Evolutionary conservation across 2,797 vertebrate genomes (phyloP), one percentile per base, ranked within the genome.

Genomic region (Tachyglossus aculeatus): DNA sequence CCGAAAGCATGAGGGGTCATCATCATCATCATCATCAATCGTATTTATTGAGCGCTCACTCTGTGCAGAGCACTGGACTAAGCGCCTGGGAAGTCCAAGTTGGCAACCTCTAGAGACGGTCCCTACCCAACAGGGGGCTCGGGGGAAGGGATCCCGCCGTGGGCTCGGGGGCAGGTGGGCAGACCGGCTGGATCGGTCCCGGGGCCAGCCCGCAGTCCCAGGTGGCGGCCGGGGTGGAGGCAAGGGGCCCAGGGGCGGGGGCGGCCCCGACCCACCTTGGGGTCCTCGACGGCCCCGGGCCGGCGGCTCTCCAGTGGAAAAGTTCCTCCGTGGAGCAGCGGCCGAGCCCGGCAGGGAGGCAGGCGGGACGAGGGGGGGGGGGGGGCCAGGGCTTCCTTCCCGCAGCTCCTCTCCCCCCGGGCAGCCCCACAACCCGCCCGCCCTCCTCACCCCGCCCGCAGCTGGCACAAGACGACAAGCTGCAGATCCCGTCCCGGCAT

Each of bases 401-500:
- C 36, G 50, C 9, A 3, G 25, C 16, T 51, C 53, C 37, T 27
- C 38, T 38, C 18, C 38, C 50, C 1, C 44, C 19, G 2, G 14
- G 4, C 21, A n/a, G n/a, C n/a, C n/a, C n/a, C n/a, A n/a, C n/a
- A n/a, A n/a, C n/a, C n/a, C n/a, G n/a, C n/a, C n/a, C 4, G 29
- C 38, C 47, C 11, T 22, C 25, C 22, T 7, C 14, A 19, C 52
- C 58, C 66, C 60, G 60, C 48, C 56, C n/a, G 52, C 47, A 13
- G 69, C 48, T 54, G 57, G 60, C 74, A 10, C 8, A 16, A 39
- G 57, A 55, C n/a, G 44, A 39, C 63, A 50, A 38, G 29, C 57
- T 67, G 58, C 59, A 29, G 61, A 73, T 80, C 82, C 84, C 58
- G 86, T 72, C 73, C 64, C 24, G 78, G 81, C 82, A 65, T 54